These are phyloP conservation scores for Orycteropus afer DNA, from an alignment of 2,113 vertebrate genomes.

Conservation along the genomic window DNA sequence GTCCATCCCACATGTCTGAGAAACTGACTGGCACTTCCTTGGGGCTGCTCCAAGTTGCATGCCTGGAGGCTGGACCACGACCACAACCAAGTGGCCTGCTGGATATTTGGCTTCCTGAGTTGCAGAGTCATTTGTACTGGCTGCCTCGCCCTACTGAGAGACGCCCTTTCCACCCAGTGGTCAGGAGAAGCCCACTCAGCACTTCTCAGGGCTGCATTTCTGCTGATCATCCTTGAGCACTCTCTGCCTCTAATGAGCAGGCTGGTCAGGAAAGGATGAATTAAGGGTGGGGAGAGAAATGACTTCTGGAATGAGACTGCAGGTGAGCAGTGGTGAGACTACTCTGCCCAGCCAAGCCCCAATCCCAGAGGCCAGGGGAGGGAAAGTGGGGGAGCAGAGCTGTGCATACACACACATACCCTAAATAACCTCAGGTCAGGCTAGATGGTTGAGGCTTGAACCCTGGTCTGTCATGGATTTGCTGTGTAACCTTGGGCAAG, in stretches of 20 bases:
- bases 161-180: neutral
- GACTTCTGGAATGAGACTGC: neutral
- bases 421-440: neutral
- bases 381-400: neutral
- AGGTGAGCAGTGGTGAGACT: too few relatives aligned
- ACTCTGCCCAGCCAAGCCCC: neutral
- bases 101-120: rapidly evolving
- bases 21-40: neutral
- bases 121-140: rapidly evolving
- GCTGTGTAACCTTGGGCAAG: neutral
- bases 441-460: neutral
- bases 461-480: neutral
- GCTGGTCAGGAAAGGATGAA: neutral
- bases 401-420: neutral
- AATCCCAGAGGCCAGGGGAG: neutral
- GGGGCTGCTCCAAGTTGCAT: neutral
- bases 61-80: too few relatives aligned
- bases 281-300: neutral
- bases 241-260: neutral
- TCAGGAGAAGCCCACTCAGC: neutral
- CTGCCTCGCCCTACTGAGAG: rapidly evolving
- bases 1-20: rapidly evolving
- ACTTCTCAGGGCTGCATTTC: neutral
- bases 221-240: neutral
- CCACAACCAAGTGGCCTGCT: rapidly evolving